Evolutionary conservation across 1,140 invertebrate species (phyloP).

Genomic region (Pachyrhynchus sulphureomaculatus): DNA sequence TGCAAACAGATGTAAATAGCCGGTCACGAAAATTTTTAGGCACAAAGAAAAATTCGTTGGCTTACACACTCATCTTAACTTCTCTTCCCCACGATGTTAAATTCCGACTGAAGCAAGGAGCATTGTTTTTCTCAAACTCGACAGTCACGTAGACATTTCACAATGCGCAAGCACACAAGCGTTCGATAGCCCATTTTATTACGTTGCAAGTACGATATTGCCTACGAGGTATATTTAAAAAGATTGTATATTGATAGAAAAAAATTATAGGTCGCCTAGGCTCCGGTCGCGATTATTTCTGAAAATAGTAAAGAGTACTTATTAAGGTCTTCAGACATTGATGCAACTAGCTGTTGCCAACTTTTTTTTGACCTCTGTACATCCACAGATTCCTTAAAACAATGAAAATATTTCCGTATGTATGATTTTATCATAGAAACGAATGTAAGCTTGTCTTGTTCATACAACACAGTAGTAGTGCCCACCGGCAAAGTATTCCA

Average conservation of each 20-base stretch:
- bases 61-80: slow-evolving; percentile 44
- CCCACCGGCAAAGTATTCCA: too few relatives aligned
- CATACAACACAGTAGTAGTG: too few relatives aligned
- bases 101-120: slow-evolving; percentile 41
- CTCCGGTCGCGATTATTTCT: neutral
- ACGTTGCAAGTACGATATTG: slow-evolving; percentile 33
- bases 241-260: too few relatives aligned
- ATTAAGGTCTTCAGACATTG: too few relatives aligned
- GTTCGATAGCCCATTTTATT: slow-evolving; percentile 1
- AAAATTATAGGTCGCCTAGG: neutral
- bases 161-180: slow-evolving; percentile 26
- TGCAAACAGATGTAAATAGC: slow-evolving; percentile 34
- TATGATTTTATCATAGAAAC: too few relatives aligned
- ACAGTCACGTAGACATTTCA: slow-evolving; percentile 37
- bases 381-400: too few relatives aligned
- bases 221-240: neutral
- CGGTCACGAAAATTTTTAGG: slow-evolving; percentile 40
- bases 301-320: too few relatives aligned
- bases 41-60: slow-evolving; percentile 47
- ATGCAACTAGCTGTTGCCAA: too few relatives aligned
- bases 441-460: too few relatives aligned
- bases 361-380: too few relatives aligned
- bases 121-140: slow-evolving; percentile 26
- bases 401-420: too few relatives aligned
- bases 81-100: slow-evolving; percentile 44